Evolutionary conservation across 2,888 invertebrate genomes (phyloP), one percentile per base, ranked within the genome.

Genomic region (Xylota segnis): DNA sequence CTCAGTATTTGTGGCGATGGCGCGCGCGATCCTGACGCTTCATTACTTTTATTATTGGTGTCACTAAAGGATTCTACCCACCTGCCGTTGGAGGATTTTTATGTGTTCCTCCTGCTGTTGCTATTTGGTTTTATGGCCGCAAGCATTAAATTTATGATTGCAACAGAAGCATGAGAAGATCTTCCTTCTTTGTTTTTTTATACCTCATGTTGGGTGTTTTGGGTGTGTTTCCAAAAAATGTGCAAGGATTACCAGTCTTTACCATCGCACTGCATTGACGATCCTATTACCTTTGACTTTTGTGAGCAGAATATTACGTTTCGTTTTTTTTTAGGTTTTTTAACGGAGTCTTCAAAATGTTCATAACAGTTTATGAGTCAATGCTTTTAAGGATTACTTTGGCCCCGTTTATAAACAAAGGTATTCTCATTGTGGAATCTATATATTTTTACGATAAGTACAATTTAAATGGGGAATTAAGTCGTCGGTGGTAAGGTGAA

Each of bases 21-120:
- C 27, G 58, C 34, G 14, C 65, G 59, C 45, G 61, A 59, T 32
- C 61, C 83, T 45, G 78, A 78, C 82, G 82, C 86, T 86, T 86
- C 86, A 86, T 86, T 86, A 82, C 47, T 77, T 82, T 77, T 77
- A 82, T 77, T 72, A 76, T 86, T 86, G 59, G 82, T 86, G 70
- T 71, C 81, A 79, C 75, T 52, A 75, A 79, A 84, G 79, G 71
- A 71, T 75, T 79, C 65, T 16, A 29, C 32, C 75, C 45, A 23
- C 18, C 52, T 34, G 27, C 23, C 27, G 10, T 12, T 43, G 34
- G 18, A 68, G 61, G 74, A 66, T 43, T 68, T 71, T 83, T 78
- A 83, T 68, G 72, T 61, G 29, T 37, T 66, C 37, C 76, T 82
- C 59, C 65, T 65, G 65, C 77, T 70, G 74, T 63, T 82, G 66